Base-by-base conservation (phyloP, 2,113 vertebrate genomes). In the Mirza zaza region DNA sequence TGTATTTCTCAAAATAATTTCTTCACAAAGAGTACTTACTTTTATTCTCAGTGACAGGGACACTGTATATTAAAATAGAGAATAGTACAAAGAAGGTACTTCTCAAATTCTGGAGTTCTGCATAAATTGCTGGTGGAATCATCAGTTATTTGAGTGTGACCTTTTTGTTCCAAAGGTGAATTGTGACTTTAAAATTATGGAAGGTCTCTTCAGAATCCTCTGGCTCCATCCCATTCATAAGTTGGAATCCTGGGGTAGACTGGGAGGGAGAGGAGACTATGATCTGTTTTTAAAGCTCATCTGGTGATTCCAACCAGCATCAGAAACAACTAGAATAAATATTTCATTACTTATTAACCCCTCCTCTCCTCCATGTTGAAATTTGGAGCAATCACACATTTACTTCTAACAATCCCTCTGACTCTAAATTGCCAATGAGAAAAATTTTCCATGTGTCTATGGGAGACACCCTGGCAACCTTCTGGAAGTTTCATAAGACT, bases 1-100 rank as follows among this genome's bases (percentile, higher is more conserved):
- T 90, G 5, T 87, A 27, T 75, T 91, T 87, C 59, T 85, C 36
- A 67, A 91, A 97, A 87, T 96, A 83, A 91, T 84, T 87, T 84
- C 42, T 89, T 63, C 55, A 59, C 42, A 71, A 93, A 81, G 50
- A 89, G 57, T 48, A 39, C 25, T 67, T 80, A 36, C 2, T 68
- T 95, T 90, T 94, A 2, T 55, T 75, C 39, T 93, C 20, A 73
- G 29, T 36, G 42, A 67, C 27, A 52, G 36, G 65, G 39, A 90
- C 2, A 65, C 15, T 65, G 34, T 52, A 8, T 42, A 42, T 42
- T 94, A 48, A 94, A 96, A 75, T 45, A 87, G 42, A 57, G 50
- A 70, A 23, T 21, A 71, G 17, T 76, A 68, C n/a, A 48, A 84
- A 32, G 21, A 81, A 92, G 6, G 1, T 6, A 45, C 4, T 29